Evolutionary conservation across 2,113 vertebrate species (phyloP).

Genomic region (Tenebrosternarchus preto): DNA sequence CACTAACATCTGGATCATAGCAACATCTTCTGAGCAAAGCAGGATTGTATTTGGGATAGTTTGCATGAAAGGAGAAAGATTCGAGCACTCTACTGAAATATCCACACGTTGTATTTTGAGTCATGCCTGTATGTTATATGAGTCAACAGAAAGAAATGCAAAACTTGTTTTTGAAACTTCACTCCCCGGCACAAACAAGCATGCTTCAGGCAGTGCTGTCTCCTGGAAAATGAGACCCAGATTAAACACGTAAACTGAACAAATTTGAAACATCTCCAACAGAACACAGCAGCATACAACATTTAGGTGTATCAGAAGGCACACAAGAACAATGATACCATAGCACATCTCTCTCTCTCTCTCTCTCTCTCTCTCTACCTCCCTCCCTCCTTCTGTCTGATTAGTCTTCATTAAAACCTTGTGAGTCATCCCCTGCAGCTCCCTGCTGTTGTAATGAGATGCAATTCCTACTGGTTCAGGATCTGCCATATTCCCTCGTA

Average conservation of each 20-base stretch:
- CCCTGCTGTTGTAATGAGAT: slow-evolving; percentile 27
- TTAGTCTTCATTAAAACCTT: slow-evolving; percentile 41
- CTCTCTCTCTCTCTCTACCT: slow-evolving; percentile 4
- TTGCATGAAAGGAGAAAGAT: background rate
- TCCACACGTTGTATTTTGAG: background rate
- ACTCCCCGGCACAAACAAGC: background rate
- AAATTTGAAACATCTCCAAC: background rate
- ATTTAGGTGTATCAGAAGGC: slow-evolving; percentile 1
- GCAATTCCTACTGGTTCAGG: slow-evolving; percentile 28
- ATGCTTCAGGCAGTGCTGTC: background rate
- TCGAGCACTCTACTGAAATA: background rate
- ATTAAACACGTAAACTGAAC: background rate
- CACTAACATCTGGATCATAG: background rate
- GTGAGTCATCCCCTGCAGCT: slow-evolving; percentile 8
- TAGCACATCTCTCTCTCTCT: background rate
- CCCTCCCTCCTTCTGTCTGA: slow-evolving; percentile 7
- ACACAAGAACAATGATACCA: background rate
- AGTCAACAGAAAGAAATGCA: background rate
- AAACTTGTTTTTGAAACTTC: slow-evolving; percentile 3
- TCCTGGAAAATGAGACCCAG: background rate
- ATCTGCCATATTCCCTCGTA: slow-evolving; percentile 33
- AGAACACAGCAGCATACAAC: background rate
- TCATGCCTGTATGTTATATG: background rate
- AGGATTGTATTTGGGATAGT: background rate
- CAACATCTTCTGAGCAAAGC: background rate